A percentile compares a stretch with the other conserved stretches of the same genome.
These are phyloP conservation scores for Scaptomyza parva DNA, from an alignment of 2,888 invertebrate species.

Conservation along the genomic window DNA sequence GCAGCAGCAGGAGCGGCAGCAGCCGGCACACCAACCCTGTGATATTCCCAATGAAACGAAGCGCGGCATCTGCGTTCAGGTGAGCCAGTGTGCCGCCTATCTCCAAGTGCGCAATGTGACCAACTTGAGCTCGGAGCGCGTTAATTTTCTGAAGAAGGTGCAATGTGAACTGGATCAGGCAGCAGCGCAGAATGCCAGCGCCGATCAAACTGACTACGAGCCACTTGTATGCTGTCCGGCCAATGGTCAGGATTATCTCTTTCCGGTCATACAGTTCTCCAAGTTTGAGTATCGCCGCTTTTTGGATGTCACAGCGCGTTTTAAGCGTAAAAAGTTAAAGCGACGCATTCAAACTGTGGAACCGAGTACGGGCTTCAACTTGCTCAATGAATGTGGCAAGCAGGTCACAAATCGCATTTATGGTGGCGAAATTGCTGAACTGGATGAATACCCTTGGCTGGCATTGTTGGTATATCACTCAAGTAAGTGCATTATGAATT, in stretches of 20 bases:
- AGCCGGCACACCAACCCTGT: conserved; percentile 65
- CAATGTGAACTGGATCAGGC: conserved; percentile 73
- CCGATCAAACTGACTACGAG: conserved; percentile 29
- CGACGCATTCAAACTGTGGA: conserved; percentile 83
- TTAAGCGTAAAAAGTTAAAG: conserved; percentile 82
- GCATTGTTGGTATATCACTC: conserved; percentile 87
- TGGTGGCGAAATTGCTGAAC: conserved; percentile 87
- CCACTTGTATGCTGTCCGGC: conserved; percentile 82
- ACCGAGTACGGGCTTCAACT: conserved; percentile 71
- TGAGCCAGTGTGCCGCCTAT: conserved; percentile 79
- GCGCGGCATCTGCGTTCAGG: conserved; percentile 78
- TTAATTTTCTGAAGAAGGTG: conserved; percentile 83
- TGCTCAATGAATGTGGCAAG: conserved; percentile 86
- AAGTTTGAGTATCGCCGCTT: conserved; percentile 78
- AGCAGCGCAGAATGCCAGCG: neutral
- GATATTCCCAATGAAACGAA: conserved; percentile 83
- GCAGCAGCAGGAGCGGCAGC: conserved; percentile 7
- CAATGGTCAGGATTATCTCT: conserved; percentile 79
- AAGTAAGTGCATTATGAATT: conserved; percentile 81
- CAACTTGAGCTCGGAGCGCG: conserved; percentile 79
- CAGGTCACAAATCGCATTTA: conserved; percentile 87
- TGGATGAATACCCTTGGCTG: conserved; percentile 89
- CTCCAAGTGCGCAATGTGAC: conserved; percentile 79
- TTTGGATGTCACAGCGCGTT: conserved; percentile 70
- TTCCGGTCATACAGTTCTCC: conserved; percentile 78